Evolutionary conservation across 2,888 invertebrate species (phyloP), one percentile per base, ranked within the genome.

Genomic region (Euplagia quadripunctaria): DNA sequence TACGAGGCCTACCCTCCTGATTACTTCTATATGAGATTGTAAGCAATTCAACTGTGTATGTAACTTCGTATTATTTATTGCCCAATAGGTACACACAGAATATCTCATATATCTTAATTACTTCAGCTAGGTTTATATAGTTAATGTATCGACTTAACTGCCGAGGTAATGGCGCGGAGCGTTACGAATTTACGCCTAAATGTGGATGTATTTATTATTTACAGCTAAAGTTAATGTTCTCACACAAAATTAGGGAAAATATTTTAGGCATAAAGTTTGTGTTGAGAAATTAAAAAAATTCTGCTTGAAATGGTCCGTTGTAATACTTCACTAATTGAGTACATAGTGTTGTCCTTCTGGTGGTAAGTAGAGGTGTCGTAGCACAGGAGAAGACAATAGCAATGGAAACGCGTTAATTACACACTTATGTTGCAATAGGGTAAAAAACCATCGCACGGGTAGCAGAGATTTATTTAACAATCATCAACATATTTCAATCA

Each of bases 71-170:
- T 31, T 61, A 64, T 64, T 46, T 69, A 16, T 61, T 61, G 41
- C 16, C 17, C 20, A 61, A 46, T 46, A 42, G 43, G 17, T n/a
- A 31, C 20, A 42, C 20, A 41, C 31, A 17, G 17, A 61, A 69
- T 68, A 61, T 46, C 58, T 49, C 31, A 75, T 84, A 84, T 80
- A 79, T 80, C 75, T 75, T 73, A 71, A 83, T 84, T 84, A 84
- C 75, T 84, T 84, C 82, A 75, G 77, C 68, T 84, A 84, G 84
- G 81, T 84, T 84, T 78, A 69, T 72, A 75, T 63, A 74, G 75
- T 72, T 69, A 74, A 74, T 71, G 70, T 74, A 46, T 69, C 75
- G 76, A 81, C 71, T 75, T 83, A 81, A 77, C 72, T 70, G 77
- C 75, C 66, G 65, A 78, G 64, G 64, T 80, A 83, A 83, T 83